Base-by-base conservation (phyloP, 1,140 invertebrate genomes). In the Bombyx mandarina region DNA sequence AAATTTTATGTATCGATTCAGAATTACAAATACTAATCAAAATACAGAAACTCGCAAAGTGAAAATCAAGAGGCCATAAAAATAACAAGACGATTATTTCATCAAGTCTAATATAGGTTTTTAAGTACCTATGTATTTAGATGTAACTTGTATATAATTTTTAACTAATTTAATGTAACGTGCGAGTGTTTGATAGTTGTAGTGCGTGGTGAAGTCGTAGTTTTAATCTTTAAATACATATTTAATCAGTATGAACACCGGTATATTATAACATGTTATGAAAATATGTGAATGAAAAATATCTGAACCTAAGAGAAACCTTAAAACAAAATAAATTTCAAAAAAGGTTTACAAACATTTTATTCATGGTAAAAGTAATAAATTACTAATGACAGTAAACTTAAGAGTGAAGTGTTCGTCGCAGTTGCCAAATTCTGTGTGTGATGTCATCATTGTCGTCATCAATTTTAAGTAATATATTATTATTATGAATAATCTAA, bases 111-210 rank as follows among this genome's bases (percentile, higher is more conserved):
- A 66, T 59, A 63, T 83, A 78, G 77, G 64, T 69, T 73, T 72
- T 67, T 49, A 77, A 73, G 61, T 71, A 81, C 81, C 71, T 67
- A 63, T 74, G 71, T 71, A 46, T 56, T 71, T 76, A 76, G 71
- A 64, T 52, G 54, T 84, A 81, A 86, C 68, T 71, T 86, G 83
- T 86, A 86, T 85, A 86, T 86, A 84, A 75, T 80, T 82, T 82
- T 77, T 75, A 78, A 71, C 65, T 80, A 85, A 81, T 82, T 61
- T 77, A 78, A 77, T 79, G 75, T 84, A 81, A 80, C 75, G 83
- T 85, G 82, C 78, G 83, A 79, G 80, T 85, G 82, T 85, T 86
- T 73, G 76, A 86, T 86, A 86, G 82, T 65, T 75, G 82, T 86
- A 85, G 82, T 71, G 74, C 71, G 77, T 82, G 75, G 78, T 79